Conservation (phyloP, 2,797 vertebrate species). For the Cuniculus paca region DNA sequence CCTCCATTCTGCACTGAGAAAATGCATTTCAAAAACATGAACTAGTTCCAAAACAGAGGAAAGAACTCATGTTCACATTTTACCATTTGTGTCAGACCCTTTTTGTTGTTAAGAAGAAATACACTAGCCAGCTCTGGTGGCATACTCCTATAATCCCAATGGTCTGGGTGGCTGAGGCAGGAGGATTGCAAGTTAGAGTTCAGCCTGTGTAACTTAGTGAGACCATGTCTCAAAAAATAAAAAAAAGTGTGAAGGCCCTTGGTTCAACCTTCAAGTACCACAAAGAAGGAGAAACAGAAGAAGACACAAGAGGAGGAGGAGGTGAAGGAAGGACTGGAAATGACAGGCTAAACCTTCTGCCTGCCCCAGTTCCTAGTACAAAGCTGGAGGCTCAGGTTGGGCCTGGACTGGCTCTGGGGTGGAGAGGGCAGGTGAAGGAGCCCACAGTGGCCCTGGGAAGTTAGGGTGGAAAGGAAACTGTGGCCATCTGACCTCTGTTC, state of each 20-base stretch:
- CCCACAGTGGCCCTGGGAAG: not conserved
- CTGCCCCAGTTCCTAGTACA: not conserved
- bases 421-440: not conserved
- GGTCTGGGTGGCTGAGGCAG: not conserved
- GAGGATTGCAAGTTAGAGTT: not conserved
- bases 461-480: rapidly evolving
- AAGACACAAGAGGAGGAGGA: not conserved
- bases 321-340: not conserved
- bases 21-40: not conserved
- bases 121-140: not conserved
- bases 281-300: not conserved
- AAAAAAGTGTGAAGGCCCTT: not conserved
- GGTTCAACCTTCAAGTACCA: not conserved
- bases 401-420: not conserved
- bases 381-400: not conserved
- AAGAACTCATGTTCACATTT: not conserved
- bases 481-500: not conserved
- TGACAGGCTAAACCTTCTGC: not conserved
- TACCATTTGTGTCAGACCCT: not conserved
- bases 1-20: not conserved
- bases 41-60: not conserved
- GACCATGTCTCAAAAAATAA: not conserved
- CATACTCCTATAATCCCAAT: not conserved
- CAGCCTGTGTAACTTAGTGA: not conserved
- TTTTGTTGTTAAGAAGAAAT: not conserved